A percentile compares a stretch with the other conserved stretches of the same genome.
phyloP scores from a whole-genome alignment of 2,888 invertebrate genomes.

The Boloria euphrosyne region DNA sequence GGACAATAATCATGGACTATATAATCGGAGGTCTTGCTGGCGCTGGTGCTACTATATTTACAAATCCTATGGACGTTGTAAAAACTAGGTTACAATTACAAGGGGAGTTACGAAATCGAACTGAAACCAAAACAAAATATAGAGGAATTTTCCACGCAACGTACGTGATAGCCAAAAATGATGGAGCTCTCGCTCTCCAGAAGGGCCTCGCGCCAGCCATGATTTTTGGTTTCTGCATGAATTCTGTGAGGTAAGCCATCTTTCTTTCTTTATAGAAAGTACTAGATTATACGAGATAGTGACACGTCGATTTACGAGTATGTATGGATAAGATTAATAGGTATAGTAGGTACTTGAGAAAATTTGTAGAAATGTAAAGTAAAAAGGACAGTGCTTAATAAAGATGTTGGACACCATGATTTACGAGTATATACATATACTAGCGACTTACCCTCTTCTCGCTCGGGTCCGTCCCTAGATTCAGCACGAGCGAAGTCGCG shows the following conservation, averaged over 20 bases:
- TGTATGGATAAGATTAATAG: too few species aligned
- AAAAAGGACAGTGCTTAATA: too few species aligned
- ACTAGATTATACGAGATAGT: too few species aligned
- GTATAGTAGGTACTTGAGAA: neutral
- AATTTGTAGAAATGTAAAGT: neutral
- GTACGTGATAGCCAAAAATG: conserved; percentile 86
- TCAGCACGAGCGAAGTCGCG: too few species aligned
- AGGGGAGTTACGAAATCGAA: conserved; percentile 85
- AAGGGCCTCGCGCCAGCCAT: conserved; percentile 91
- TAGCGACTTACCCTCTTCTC: too few species aligned
- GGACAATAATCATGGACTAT: conserved; percentile 83
- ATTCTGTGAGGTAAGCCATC: conserved; percentile 67
- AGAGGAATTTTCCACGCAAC: conserved; percentile 90
- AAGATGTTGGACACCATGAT: neutral
- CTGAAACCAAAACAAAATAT: conserved; percentile 79
- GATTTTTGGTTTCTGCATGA: conserved; percentile 87
- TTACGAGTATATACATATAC: too few species aligned
- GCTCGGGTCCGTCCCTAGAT: too few species aligned
- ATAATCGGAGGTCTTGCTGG: conserved; percentile 87
- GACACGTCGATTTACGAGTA: too few species aligned
- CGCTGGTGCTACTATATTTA: conserved; percentile 89
- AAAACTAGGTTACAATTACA: conserved; percentile 95
- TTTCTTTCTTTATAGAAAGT: too few species aligned
- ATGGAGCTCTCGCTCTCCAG: conserved; percentile 88
- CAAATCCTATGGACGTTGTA: conserved; percentile 94